phyloP scores from a whole-genome alignment of 2,797 vertebrate genomes.

The Falco peregrinus region DNA sequence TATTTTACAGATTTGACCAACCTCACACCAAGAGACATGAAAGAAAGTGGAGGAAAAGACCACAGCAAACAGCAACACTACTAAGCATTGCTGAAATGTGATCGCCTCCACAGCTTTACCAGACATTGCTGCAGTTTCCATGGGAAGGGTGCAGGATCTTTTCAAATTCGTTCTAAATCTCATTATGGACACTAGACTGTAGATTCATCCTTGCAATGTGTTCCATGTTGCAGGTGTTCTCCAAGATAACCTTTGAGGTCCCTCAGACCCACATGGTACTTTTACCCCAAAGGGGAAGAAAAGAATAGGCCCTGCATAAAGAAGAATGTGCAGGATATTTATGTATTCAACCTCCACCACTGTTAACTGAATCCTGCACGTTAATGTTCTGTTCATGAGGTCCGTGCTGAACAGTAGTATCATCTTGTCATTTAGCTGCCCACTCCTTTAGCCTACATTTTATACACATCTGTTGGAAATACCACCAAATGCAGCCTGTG shows the following conservation, averaged over 20 bases:
- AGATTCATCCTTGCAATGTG: neutral
- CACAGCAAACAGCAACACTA: neutral
- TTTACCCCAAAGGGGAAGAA: neutral
- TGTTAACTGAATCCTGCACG: neutral
- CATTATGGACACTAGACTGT: neutral
- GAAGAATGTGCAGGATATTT: neutral
- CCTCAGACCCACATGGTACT: neutral
- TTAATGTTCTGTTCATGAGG: neutral
- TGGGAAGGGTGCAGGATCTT: neutral
- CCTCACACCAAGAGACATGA: neutral
- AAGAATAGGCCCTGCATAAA: neutral
- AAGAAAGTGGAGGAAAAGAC: neutral
- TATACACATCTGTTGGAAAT: rapidly evolving
- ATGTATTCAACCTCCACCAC: neutral
- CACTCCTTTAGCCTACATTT: neutral
- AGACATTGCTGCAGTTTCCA: neutral
- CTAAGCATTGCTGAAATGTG: neutral
- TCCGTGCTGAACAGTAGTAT: neutral
- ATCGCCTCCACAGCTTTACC: neutral
- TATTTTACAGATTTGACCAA: neutral
- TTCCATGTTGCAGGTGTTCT: neutral
- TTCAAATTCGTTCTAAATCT: neutral
- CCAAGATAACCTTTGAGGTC: neutral
- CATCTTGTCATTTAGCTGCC: neutral
- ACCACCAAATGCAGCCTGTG: too few relatives aligned